Conservation (phyloP, 2,113 vertebrate species). For the Condylura cristata region DNA sequence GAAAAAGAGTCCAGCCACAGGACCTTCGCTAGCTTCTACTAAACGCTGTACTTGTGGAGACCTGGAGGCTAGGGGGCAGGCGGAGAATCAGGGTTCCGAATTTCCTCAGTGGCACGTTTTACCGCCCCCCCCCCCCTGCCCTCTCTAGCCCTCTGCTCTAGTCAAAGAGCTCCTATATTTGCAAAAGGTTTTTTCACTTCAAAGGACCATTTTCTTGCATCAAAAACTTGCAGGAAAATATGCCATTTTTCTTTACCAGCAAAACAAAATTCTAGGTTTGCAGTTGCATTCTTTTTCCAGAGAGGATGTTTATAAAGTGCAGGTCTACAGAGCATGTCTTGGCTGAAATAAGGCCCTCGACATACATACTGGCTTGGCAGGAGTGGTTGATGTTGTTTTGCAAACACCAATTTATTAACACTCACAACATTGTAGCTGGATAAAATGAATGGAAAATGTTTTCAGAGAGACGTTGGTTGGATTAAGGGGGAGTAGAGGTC, state of each 20-base stretch:
- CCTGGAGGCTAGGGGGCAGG: background rate
- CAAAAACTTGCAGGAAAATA: background rate
- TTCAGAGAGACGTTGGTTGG: slow-evolving; percentile 59
- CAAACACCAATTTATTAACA: slow-evolving; percentile 64
- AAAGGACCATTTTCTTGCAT: slow-evolving; percentile 12
- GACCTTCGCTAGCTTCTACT: too few relatives aligned
- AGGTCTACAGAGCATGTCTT: background rate
- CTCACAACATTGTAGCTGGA: slow-evolving; percentile 56
- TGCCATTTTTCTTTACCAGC: slow-evolving; percentile 14
- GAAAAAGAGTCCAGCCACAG: background rate
- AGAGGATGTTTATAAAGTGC: slow-evolving; percentile 19
- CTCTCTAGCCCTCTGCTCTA: background rate
- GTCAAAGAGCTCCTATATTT: background rate
- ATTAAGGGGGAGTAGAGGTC: slow-evolving; percentile 53
- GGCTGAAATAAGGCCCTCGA: background rate
- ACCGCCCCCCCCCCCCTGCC: background rate
- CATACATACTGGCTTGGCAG: background rate
- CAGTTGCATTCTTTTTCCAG: slow-evolving; percentile 7
- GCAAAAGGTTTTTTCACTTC: slow-evolving; percentile 24
- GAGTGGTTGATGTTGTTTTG: slow-evolving; percentile 63
- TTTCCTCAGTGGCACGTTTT: background rate
- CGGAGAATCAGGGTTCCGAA: background rate
- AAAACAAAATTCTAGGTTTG: background rate
- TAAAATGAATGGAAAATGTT: slow-evolving; percentile 70
- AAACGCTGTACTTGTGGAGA: background rate